A percentile compares a stretch with the other conserved stretches of the same genome.
phyloP scores from a whole-genome alignment of 92 coral and sea anemone genomes.

The Ricordea florida region DNA sequence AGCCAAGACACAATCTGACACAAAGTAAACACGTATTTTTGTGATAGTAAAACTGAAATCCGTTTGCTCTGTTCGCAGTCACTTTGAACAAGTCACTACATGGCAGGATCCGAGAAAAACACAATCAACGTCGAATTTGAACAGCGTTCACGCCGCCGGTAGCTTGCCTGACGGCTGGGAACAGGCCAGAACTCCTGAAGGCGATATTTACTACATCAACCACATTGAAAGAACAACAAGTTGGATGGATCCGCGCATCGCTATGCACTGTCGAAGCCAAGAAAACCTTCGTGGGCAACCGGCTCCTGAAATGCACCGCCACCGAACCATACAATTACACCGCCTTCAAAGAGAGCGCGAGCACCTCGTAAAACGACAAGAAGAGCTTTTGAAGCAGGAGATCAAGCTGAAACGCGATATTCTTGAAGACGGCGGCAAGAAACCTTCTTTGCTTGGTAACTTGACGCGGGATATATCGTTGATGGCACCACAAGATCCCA shows the following conservation, averaged over 20 bases:
- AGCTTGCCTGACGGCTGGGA: slow-evolving; percentile 97
- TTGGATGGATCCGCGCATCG: slow-evolving; percentile 92
- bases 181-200: slow-evolving; percentile 93
- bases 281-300: slow-evolving; percentile 50
- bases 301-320: slow-evolving; percentile 47
- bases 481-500: slow-evolving; percentile 67
- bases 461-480: slow-evolving; percentile 91
- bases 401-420: slow-evolving; percentile 90
- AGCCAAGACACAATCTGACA: slow-evolving; percentile 35
- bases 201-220: slow-evolving; percentile 94
- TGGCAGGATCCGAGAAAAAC: slow-evolving; percentile 98
- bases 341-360: slow-evolving; percentile 92
- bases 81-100: slow-evolving; percentile 91
- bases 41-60: slow-evolving; percentile 11
- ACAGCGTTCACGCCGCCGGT: slow-evolving; percentile 51
- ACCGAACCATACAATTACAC: slow-evolving; percentile 74
- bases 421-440: slow-evolving; percentile 82
- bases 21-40: slow-evolving; percentile 13
- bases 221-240: slow-evolving; percentile 90
- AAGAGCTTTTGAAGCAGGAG: slow-evolving; percentile 89
- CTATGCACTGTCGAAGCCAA: slow-evolving; percentile 62
- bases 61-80: slow-evolving; percentile 78
- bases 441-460: slow-evolving; percentile 81
- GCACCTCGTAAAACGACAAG: slow-evolving; percentile 83
- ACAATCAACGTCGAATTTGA: slow-evolving; percentile 93